A percentile compares a stretch with the other conserved stretches of the same genome.
phyloP scores from a whole-genome alignment of 2,888 invertebrate species.

The Molorchus minor region DNA sequence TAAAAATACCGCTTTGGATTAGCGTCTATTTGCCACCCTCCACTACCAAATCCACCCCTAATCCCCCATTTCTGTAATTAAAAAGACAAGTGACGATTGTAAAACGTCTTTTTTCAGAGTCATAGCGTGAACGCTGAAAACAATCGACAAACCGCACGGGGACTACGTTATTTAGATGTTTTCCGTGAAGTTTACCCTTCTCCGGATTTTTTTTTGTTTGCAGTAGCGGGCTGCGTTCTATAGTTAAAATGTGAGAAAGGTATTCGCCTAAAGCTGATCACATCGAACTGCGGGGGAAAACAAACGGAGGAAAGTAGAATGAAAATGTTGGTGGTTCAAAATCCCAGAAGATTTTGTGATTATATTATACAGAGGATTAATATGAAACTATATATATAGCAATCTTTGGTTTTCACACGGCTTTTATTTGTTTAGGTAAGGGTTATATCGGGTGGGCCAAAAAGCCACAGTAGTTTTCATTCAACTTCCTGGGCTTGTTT shows the following conservation, averaged over 20 bases:
- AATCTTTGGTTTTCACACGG: no score
- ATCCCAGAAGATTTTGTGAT: no score
- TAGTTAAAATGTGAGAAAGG: no score
- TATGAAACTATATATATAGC: no score
- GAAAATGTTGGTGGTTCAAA: neutral
- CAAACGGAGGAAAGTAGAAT: conserved; percentile 17
- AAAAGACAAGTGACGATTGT: neutral
- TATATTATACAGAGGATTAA: no score
- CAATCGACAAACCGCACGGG: neutral
- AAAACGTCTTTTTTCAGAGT: neutral
- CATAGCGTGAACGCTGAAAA: neutral
- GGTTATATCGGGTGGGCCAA: no score
- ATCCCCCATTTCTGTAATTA: neutral
- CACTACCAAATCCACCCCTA: neutral
- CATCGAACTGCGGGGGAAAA: conserved; percentile 17
- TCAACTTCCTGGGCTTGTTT: no score
- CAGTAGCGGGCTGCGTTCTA: no score
- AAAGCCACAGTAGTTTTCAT: no score
- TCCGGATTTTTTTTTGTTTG: no score
- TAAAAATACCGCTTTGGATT: neutral
- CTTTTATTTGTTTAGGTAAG: no score
- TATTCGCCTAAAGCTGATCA: conserved; percentile 16
- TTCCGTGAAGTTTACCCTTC: neutral
- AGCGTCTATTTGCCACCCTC: neutral
- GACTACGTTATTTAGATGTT: neutral